A percentile compares a stretch with the other conserved stretches of the same genome.
phyloP scores from a whole-genome alignment of 1,140 invertebrate genomes.

The Trichonephila clavata region DNA sequence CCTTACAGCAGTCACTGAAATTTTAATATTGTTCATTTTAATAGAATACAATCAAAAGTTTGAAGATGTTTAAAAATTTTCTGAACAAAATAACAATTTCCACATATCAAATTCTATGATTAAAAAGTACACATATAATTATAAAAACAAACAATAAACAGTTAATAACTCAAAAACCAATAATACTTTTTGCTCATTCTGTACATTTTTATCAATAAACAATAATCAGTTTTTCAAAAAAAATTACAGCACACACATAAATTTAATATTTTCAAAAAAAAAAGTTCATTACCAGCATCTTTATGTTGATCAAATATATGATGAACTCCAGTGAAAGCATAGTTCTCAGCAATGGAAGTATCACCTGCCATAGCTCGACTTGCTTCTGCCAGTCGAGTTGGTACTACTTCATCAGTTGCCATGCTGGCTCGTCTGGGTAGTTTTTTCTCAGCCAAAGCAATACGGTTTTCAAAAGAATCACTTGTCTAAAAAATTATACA shows the following conservation, averaged over 20 bases:
- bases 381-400: constrained; percentile 81
- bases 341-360: constrained; percentile 78
- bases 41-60: too few species aligned
- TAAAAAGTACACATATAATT: too few species aligned
- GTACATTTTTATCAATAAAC: too few species aligned
- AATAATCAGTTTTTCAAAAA: too few species aligned
- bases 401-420: constrained; percentile 79
- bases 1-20: constrained; percentile 88
- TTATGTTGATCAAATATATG: constrained; percentile 86
- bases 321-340: constrained; percentile 83
- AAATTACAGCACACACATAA: too few species aligned
- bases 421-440: constrained; percentile 20
- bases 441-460: constrained; percentile 56
- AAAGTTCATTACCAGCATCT: constrained; percentile 82
- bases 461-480: constrained; percentile 79
- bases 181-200: too few species aligned
- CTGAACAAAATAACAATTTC: too few species aligned
- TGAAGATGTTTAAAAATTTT: neutral
- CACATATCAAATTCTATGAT: too few species aligned
- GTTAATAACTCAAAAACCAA: too few species aligned
- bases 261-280: too few species aligned
- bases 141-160: too few species aligned
- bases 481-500: constrained; percentile 79
- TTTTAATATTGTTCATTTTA: too few species aligned
- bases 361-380: constrained; percentile 76